phyloP scores from a whole-genome alignment of 1,140 invertebrate species.

The Saccostrea glomerata region DNA sequence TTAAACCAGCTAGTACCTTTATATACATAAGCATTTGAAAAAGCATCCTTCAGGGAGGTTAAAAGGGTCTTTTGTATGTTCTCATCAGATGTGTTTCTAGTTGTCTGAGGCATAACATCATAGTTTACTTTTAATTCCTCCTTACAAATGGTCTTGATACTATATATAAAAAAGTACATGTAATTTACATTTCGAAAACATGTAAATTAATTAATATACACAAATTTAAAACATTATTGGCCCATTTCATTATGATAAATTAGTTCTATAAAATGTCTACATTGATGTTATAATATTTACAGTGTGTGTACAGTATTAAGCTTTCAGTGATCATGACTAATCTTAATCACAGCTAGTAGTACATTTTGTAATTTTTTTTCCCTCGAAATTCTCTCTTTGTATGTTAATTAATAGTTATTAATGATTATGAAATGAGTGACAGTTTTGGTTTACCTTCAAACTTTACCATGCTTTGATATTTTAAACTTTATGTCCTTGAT shows the following conservation, averaged over 20 bases:
- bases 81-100: background rate
- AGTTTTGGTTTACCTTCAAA: too few species aligned
- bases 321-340: background rate
- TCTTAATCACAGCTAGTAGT: background rate
- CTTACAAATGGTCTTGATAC: background rate
- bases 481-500: too few species aligned
- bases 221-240: too few species aligned
- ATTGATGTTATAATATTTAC: too few species aligned
- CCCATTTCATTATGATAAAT: too few species aligned
- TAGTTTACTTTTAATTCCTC: background rate
- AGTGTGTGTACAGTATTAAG: too few species aligned
- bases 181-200: background rate
- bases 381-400: background rate
- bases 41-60: background rate
- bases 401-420: background rate
- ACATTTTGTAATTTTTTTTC: background rate
- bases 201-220: background rate
- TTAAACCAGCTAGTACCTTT: conserved; percentile 11
- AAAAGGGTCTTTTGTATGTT: too few species aligned
- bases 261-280: too few species aligned
- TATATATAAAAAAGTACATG: background rate
- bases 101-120: background rate
- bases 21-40: conserved; percentile 14
- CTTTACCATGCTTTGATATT: too few species aligned
- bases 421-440: too few species aligned